Conservation (phyloP, 2,888 invertebrate species). For the Hydraecia micacea region DNA sequence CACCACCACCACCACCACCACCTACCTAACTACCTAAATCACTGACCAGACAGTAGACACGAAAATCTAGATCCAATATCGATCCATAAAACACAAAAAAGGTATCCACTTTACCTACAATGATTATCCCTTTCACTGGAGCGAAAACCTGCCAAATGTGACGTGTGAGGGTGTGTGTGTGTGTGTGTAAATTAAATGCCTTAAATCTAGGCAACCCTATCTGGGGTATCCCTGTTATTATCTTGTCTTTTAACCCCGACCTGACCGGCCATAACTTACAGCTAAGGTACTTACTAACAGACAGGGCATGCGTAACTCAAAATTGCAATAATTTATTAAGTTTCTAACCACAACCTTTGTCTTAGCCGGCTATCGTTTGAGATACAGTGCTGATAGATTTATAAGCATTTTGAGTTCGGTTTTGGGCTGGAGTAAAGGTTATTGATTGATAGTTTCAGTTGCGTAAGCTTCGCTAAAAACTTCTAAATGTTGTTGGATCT, state of each 20-base stretch:
- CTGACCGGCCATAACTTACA: slow-evolving; percentile 70
- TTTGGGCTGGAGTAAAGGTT: slow-evolving; percentile 1
- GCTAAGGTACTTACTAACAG: slow-evolving; percentile 51
- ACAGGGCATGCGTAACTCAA: slow-evolving; percentile 65
- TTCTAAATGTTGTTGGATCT: no score
- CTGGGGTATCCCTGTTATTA: slow-evolving; percentile 64
- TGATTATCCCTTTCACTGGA: slow-evolving; percentile 57
- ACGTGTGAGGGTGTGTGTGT: no score
- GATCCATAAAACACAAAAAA: slow-evolving; percentile 15
- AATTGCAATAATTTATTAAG: slow-evolving; percentile 70
- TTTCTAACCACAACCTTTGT: slow-evolving; percentile 49
- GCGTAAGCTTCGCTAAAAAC: neutral
- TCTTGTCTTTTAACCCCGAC: slow-evolving; percentile 70
- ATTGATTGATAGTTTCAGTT: slow-evolving; percentile 18
- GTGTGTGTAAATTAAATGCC: slow-evolving; percentile 17
- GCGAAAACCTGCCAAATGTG: slow-evolving; percentile 53
- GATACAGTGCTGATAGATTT: slow-evolving; percentile 58
- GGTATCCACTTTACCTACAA: slow-evolving; percentile 25
- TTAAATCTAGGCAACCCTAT: slow-evolving; percentile 50
- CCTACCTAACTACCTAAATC: slow-evolving; percentile 25
- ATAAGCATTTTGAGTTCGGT: slow-evolving; percentile 35
- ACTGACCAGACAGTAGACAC: neutral
- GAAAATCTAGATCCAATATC: slow-evolving; percentile 16
- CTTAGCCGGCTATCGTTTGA: slow-evolving; percentile 54
- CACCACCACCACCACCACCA: no score